phyloP scores from a whole-genome alignment of 1,140 invertebrate genomes.

The Drosophila simulans region DNA sequence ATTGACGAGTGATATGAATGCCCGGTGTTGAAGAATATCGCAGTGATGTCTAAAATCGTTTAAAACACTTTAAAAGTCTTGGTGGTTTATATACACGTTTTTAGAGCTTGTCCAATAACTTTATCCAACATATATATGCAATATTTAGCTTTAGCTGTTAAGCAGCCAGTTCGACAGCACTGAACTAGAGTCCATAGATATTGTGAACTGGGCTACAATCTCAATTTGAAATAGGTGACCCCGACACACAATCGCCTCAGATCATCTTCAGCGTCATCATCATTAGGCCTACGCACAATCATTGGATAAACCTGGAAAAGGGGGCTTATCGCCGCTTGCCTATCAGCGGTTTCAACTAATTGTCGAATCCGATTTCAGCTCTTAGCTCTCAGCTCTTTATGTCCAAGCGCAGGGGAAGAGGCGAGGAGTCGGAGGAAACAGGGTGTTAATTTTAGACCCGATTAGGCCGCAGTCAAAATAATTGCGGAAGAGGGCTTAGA shows the following conservation, averaged over 20 bases:
- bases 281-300: constrained; percentile 39
- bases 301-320: background rate
- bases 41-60: background rate
- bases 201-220: background rate
- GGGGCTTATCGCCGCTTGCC: constrained; percentile 21
- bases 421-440: background rate
- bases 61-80: background rate
- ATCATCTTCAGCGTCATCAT: constrained; percentile 30
- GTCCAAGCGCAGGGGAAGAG: background rate
- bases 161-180: background rate
- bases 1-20: constrained; percentile 47
- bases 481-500: constrained; percentile 5
- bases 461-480: constrained; percentile 14
- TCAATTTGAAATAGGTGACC: constrained; percentile 26
- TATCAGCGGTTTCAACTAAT: constrained; percentile 39
- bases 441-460: constrained; percentile 6
- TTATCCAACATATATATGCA: background rate
- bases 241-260: constrained; percentile 33
- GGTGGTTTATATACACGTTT: too few relatives aligned
- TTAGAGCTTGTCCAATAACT: background rate
- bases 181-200: constrained; percentile 10
- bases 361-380: constrained; percentile 19
- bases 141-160: background rate
- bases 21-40: constrained; percentile 1
- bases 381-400: background rate